Conservation (phyloP, 2,113 vertebrate genomes). For the Phasianus colchicus region DNA sequence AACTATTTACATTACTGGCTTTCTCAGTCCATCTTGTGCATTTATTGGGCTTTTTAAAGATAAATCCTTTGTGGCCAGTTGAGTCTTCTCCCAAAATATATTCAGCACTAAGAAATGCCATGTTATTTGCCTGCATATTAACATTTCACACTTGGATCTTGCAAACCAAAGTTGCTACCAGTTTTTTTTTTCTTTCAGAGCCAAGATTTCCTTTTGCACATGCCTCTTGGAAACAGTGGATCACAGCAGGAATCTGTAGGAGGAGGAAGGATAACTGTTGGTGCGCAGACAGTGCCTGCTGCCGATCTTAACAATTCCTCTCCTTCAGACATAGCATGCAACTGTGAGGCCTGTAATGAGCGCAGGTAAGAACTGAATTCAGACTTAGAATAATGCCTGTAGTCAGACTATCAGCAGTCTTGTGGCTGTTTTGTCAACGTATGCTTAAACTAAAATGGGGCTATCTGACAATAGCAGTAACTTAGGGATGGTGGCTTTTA, state of each 20-base stretch:
- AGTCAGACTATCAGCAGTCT: not conserved
- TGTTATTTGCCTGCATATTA: not conserved
- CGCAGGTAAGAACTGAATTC: slow-evolving; percentile 82
- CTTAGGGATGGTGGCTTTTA: not conserved
- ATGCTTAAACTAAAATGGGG: not conserved
- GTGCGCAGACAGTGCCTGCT: slow-evolving; percentile 84
- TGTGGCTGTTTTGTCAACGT: not conserved
- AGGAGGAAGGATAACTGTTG: slow-evolving; percentile 83
- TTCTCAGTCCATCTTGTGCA: not conserved
- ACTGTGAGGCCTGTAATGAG: slow-evolving; percentile 94
- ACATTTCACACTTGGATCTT: not conserved
- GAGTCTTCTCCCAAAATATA: not conserved
- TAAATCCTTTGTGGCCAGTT: not conserved
- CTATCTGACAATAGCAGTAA: not conserved
- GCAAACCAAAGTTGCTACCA: not conserved
- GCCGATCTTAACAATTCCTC: slow-evolving; percentile 83
- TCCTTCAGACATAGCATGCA: slow-evolving; percentile 85
- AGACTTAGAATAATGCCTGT: not conserved
- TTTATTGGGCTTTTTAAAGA: not conserved
- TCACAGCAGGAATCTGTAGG: slow-evolving; percentile 83
- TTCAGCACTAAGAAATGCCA: not conserved
- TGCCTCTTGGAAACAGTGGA: slow-evolving; percentile 87
- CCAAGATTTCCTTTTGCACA: slow-evolving; percentile 95
- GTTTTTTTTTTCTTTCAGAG: slow-evolving; percentile 72
- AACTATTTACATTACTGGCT: not conserved